Base-by-base conservation (phyloP, 1,140 invertebrate species). In the Calosoma granatense region DNA sequence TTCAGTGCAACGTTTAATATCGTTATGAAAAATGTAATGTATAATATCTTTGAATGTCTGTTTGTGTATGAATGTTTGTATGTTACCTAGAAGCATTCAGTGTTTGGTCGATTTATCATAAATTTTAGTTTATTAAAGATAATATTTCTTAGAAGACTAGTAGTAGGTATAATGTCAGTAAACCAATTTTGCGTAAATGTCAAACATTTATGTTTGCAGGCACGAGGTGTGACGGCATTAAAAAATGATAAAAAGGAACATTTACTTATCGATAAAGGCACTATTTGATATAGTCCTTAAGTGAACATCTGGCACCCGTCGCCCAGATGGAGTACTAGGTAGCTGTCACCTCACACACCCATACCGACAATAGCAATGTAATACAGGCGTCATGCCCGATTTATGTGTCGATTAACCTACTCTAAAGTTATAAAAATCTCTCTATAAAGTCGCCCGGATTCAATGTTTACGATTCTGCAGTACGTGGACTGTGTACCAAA, bases 341-440 rank as follows among this genome's bases (percentile, higher is more conserved):
- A 30, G 26, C 26, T 30, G 4, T 4, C 26, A 30, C 14, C 14
- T 6, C 4, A 47, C 41, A 17, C 41, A 17, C 15, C 9, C 41
- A 36, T 36, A 36, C 41, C 41, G 15, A 47, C 41, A 47, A 47
- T 47, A 47, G 41, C 41, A 11, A 17, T 47, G 41, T 47, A 47
- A 47, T 47, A 47, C 41, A 47, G 15, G 41, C 41, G 17, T 17
- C 15, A 17, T 47, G 17, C 41, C 9, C 41, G 41, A 47, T 47
- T 47, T 47, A 47, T 47, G 41, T 47, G 9, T 4, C 41, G 41
- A 47, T 47, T 47, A 47, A 47, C 41, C 41, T 47, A 47, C 41
- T 47, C 41, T 47, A 47, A 47, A 47, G 41, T 47, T 47, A 47
- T 47, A 47, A 47, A 47, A 47, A 47, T 47, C 41, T 47, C 41